A percentile compares a stretch with the other conserved stretches of the same genome.
These are phyloP conservation scores for Enteromius mattozi DNA, from an alignment of 2,797 vertebrate genomes.

Conservation along the genomic window DNA sequence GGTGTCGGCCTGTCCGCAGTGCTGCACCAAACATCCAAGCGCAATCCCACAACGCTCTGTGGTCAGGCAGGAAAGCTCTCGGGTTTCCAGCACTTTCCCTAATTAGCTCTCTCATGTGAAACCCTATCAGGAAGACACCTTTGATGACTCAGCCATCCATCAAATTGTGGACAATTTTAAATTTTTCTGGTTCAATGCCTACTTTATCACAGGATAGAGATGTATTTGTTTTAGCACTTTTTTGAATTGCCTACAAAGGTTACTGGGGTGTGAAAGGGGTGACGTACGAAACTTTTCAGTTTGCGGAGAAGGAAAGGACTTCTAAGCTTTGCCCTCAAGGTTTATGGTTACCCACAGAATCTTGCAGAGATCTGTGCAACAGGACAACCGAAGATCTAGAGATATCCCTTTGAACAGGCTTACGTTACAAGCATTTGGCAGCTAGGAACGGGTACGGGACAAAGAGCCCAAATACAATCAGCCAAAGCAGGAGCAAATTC, in stretches of 20 bases:
- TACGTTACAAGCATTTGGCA: slow-evolving; percentile 57
- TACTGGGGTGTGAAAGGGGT: slow-evolving; percentile 40
- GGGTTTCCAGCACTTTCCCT: slow-evolving; percentile 71
- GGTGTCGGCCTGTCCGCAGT: slow-evolving; percentile 57
- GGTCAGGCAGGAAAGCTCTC: slow-evolving; percentile 64
- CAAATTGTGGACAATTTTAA: slow-evolving; percentile 60
- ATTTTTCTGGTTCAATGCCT: slow-evolving; percentile 59
- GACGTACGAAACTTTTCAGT: slow-evolving; percentile 43
- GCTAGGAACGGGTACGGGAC: slow-evolving; percentile 52
- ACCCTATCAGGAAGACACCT: slow-evolving; percentile 62
- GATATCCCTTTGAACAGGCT: slow-evolving; percentile 57
- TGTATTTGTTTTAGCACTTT: slow-evolving; percentile 60
- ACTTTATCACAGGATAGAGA: slow-evolving; percentile 43
- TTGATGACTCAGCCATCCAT: slow-evolving; percentile 63
- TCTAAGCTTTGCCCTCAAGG: slow-evolving; percentile 33
- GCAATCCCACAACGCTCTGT: slow-evolving; percentile 62
- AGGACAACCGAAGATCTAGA: slow-evolving; percentile 65
- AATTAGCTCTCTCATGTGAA: slow-evolving; percentile 66
- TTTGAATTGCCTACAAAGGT: slow-evolving; percentile 20
- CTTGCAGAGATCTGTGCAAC: slow-evolving; percentile 47
- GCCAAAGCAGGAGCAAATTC: slow-evolving; percentile 53
- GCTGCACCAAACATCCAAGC: slow-evolving; percentile 52
- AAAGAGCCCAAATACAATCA: slow-evolving; percentile 57
- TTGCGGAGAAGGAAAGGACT: slow-evolving; percentile 53
- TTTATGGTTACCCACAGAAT: slow-evolving; percentile 58